Percentiles rank a stretch among this genome's conserved stretches.
These are phyloP conservation scores for Zosterops hypoxanthus DNA, from an alignment of 2,113 vertebrate species.

Conservation along the genomic window DNA sequence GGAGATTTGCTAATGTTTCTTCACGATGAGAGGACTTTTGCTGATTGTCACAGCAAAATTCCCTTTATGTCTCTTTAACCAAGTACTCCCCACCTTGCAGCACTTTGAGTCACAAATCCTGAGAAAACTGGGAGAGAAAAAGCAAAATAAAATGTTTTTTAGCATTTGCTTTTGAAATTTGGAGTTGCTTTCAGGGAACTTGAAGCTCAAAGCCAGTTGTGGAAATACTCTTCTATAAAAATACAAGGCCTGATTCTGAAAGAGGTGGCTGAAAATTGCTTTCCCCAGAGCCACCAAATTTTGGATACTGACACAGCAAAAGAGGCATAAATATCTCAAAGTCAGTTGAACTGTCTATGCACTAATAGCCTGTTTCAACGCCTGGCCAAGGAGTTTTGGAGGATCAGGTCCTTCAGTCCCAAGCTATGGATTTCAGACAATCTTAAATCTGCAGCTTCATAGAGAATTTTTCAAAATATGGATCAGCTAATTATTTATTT, in stretches of 20 bases:
- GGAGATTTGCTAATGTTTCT: background rate
- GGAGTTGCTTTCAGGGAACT: background rate
- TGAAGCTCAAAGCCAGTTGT: background rate
- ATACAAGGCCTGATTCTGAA: background rate
- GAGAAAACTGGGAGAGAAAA: background rate
- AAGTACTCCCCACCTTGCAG: background rate
- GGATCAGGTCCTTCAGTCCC: background rate
- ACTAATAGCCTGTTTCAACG: background rate
- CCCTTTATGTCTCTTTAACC: background rate
- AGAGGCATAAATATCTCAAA: background rate
- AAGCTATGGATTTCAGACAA: background rate
- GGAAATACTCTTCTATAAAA: background rate
- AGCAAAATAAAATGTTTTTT: background rate
- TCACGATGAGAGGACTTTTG: background rate
- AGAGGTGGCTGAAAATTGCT: background rate
- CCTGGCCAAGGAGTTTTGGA: background rate
- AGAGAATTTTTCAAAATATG: fast-evolving
- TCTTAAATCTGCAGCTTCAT: background rate
- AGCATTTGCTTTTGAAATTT: background rate
- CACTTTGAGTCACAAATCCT: background rate
- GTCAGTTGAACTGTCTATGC: background rate
- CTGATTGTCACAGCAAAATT: background rate
- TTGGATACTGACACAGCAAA: background rate
- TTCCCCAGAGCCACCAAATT: background rate
- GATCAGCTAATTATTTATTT: background rate